phyloP scores from a whole-genome alignment of 1,140 invertebrate genomes.

The Aplysia californica region DNA sequence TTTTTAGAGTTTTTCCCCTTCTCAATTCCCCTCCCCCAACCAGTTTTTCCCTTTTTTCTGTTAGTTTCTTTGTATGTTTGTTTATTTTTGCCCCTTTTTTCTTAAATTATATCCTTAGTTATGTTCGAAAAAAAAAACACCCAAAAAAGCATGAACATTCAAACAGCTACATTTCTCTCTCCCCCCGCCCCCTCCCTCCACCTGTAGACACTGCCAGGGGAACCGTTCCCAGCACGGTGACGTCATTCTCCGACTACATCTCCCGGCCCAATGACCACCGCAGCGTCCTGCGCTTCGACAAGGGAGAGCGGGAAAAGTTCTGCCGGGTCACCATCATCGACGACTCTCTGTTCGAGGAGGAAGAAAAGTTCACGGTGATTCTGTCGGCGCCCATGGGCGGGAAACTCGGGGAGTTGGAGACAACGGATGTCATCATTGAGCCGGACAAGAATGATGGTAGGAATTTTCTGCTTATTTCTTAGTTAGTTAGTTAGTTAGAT shows the following conservation, averaged over 20 bases:
- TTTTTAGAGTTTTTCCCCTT: too few species aligned
- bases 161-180: too few species aligned
- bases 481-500: neutral
- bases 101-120: too few species aligned
- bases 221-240: constrained; percentile 55
- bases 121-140: too few species aligned
- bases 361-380: constrained; percentile 65
- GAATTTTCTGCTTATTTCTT: constrained; percentile 7
- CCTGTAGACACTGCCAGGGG: constrained; percentile 63
- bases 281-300: constrained; percentile 64
- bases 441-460: constrained; percentile 65
- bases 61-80: too few species aligned
- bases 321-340: constrained; percentile 68
- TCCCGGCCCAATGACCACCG: constrained; percentile 59
- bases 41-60: too few species aligned
- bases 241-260: constrained; percentile 67
- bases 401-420: constrained; percentile 48
- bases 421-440: constrained; percentile 60
- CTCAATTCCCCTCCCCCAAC: too few species aligned
- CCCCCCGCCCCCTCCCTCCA: too few species aligned
- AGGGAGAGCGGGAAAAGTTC: constrained; percentile 55
- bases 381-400: constrained; percentile 64
- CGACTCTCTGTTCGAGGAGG: constrained; percentile 66
- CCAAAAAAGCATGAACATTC: too few species aligned
- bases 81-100: too few species aligned